Conservation (phyloP, 2,113 vertebrate genomes). For the Pygathrix nemaeus region DNA sequence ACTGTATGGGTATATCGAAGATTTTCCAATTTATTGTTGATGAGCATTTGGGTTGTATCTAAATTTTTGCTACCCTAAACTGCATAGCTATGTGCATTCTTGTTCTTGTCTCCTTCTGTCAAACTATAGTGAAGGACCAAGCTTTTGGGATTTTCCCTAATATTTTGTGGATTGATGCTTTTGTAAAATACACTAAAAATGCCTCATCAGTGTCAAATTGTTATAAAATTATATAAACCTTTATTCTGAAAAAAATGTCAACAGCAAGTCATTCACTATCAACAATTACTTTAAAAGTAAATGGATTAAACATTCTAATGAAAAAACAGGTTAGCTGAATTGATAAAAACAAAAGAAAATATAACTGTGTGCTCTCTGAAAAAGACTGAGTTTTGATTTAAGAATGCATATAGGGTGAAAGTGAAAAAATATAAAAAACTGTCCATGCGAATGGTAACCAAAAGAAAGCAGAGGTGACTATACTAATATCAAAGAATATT, state of each 20-base stretch:
- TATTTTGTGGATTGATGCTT: conserved; percentile 3
- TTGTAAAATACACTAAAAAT: neutral
- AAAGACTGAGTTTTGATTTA: no score
- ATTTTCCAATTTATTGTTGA: neutral
- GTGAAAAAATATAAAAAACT: no score
- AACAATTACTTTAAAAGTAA: no score
- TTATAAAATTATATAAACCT: neutral
- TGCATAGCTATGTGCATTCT: neutral
- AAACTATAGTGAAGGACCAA: neutral
- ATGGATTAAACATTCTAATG: no score
- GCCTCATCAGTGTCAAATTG: neutral
- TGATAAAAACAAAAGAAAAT: no score
- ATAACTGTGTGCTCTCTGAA: no score
- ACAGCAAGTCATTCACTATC: no score
- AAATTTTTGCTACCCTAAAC: neutral
- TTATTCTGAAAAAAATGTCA: neutral
- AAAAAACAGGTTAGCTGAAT: no score
- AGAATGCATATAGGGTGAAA: no score
- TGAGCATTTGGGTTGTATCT: neutral
- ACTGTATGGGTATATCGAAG: neutral
- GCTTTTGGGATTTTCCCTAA: neutral
- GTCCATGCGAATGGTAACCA: no score
- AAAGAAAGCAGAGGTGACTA: no score
- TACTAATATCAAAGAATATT: no score
- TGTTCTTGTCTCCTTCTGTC: neutral